phyloP scores from a whole-genome alignment of 2,113 vertebrate genomes.

The Corythaeola cristata region DNA sequence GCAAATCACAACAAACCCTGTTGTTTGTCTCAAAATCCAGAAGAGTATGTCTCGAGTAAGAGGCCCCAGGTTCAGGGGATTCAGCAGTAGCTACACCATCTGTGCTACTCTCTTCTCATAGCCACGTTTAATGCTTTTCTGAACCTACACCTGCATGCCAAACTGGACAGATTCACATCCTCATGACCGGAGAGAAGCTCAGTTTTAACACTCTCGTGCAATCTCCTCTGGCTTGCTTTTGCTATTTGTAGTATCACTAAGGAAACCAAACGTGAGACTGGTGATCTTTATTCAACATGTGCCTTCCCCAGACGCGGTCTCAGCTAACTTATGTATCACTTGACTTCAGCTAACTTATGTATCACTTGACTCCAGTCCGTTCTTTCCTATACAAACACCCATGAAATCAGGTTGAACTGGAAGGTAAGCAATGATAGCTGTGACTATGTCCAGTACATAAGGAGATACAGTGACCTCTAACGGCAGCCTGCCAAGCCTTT shows the following conservation, averaged over 20 bases:
- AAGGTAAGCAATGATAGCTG: not conserved
- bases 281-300: constrained; percentile 43
- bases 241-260: constrained; percentile 38
- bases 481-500: not conserved
- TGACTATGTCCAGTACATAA: not conserved
- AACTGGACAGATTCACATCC: not conserved
- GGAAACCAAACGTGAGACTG: constrained; percentile 37
- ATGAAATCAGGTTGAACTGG: not conserved
- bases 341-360: not conserved
- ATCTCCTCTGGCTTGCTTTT: constrained; percentile 5
- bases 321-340: constrained; percentile 10
- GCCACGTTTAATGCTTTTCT: not conserved
- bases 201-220: not conserved
- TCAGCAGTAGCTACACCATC: not conserved
- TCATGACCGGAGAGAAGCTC: not conserved
- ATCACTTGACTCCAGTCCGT: not conserved
- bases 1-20: not conserved
- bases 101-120: not conserved
- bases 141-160: constrained; percentile 29
- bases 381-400: constrained; percentile 24
- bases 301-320: constrained; percentile 54
- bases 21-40: not conserved
- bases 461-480: constrained; percentile 8
- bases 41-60: not conserved
- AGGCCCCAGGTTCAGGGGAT: not conserved